These are phyloP conservation scores for Proales similis DNA, from an alignment of 1,140 invertebrate species.

Conservation along the genomic window DNA sequence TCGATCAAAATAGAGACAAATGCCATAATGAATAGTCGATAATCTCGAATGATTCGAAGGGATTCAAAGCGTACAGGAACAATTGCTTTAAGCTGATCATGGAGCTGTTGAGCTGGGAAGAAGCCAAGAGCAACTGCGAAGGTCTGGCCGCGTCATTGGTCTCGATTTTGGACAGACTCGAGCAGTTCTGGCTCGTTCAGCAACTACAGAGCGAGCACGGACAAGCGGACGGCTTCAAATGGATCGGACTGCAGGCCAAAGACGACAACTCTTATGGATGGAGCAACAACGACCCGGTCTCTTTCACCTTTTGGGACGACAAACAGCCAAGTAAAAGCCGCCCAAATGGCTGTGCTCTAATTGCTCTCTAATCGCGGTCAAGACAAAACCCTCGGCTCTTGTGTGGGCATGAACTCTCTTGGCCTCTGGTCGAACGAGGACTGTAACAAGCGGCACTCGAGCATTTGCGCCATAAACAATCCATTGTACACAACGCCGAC, in stretches of 20 bases:
- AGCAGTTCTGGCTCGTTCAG: slow-evolving; percentile 26
- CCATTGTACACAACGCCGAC: slow-evolving; percentile 16
- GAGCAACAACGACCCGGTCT: not conserved
- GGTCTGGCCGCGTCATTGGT: slow-evolving; percentile 8
- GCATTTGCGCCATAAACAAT: slow-evolving; percentile 13
- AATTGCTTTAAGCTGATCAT: slow-evolving; percentile 21
- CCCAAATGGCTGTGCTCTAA: too few relatives aligned
- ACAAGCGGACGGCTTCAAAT: slow-evolving; percentile 22
- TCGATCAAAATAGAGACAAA: too few relatives aligned
- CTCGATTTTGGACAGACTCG: slow-evolving; percentile 24
- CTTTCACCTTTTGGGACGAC: slow-evolving; percentile 21
- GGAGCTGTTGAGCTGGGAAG: not conserved
- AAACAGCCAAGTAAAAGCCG: too few relatives aligned
- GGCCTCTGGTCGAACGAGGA: slow-evolving; percentile 32
- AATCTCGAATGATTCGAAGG: not conserved
- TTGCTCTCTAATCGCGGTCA: too few relatives aligned
- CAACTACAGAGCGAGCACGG: slow-evolving; percentile 1
- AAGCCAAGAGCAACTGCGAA: slow-evolving; percentile 28
- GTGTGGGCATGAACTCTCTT: slow-evolving; percentile 22
- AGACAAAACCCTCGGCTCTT: not conserved
- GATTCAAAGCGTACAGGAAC: slow-evolving; percentile 11
- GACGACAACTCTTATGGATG: slow-evolving; percentile 2
- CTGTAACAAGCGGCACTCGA: not conserved
- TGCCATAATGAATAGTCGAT: not conserved
- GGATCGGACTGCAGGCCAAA: slow-evolving; percentile 11